Evolutionary conservation across 1,140 invertebrate species (phyloP), one percentile per base, ranked within the genome.

Genomic region (Rhagoletis zephyria): DNA sequence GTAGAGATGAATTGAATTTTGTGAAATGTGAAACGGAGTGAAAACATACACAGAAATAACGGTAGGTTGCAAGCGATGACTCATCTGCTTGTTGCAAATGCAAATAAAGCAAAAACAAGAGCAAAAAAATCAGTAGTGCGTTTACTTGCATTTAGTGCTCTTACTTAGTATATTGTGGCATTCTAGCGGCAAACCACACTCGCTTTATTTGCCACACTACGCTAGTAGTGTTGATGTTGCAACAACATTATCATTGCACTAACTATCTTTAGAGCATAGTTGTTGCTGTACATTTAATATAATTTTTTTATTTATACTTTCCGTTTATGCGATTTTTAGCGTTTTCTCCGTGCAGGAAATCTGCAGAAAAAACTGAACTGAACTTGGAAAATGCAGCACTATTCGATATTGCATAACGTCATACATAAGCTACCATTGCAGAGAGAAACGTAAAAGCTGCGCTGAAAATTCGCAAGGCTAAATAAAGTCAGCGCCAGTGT

Each of bases 1-100:
- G 19, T 5, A 4, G 67, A 48, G 64, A 67, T 4, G 40, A 40
- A 67, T 4, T 7, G n/a, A 67, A 19, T 67, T 67, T 40, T 30
- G 6, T 67, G 6, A 67, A 67, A 67, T 30, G 42, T 70, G 19
- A 51, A 16, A 81, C 51, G 48, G 6, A 19, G 74, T 81, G n/a
- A 56, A 56, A 56, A 3, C 10, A 10, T 56, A 56, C 10, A 3
- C 5, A 65, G 3, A 4, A 40, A 10, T 45, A 74, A 74, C 40
- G 5, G 40, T 74, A 42, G 4, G 42, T 81, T 59, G n/a, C 74
- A n/a, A 56, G 74, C 48, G 2, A 56, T 81, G 74, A 81, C 48
- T 81, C 74, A 81, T 81, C 74, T n/a, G 45, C n/a, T 81, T 51
- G 16, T n/a, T 56, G 74, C 74, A 81, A 30, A 51, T 56, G 74